phyloP scores from a whole-genome alignment of 2,888 invertebrate genomes.

The Disparrhopalites patrizii region DNA sequence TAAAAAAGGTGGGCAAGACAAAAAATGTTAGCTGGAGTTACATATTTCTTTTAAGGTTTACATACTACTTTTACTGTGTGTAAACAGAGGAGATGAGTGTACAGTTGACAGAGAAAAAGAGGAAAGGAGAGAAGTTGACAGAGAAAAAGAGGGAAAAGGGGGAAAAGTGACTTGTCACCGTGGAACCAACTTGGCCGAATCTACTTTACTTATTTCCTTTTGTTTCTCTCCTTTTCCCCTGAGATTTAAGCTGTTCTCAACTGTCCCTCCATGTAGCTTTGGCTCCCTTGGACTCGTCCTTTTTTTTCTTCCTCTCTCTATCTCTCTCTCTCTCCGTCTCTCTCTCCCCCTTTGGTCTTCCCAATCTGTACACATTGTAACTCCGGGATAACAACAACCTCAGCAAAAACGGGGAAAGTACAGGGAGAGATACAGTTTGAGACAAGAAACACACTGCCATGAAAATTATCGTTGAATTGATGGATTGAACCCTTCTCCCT shows the following conservation, averaged over 20 bases:
- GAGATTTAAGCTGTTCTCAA: conserved; percentile 15
- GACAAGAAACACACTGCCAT: conserved; percentile 8
- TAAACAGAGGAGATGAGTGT: no score
- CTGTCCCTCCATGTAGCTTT: no score
- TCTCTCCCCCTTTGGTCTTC: conserved; percentile 3
- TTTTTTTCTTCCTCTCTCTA: no score
- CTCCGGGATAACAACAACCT: no score
- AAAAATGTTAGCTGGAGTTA: no score
- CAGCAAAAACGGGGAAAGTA: no score
- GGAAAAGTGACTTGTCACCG: conserved; percentile 23
- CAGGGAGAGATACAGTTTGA: no score
- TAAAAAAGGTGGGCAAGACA: no score
- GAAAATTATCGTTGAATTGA: conserved; percentile 23
- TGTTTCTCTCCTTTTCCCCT: conserved; percentile 18
- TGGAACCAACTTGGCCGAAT: conserved; percentile 20
- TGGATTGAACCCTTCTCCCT: conserved; percentile 10
- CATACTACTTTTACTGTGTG: no score
- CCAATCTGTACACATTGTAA: conserved; percentile 11
- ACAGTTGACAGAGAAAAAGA: background rate
- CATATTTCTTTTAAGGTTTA: no score
- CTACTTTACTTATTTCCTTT: conserved; percentile 26
- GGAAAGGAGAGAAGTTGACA: background rate
- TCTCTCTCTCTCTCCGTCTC: no score
- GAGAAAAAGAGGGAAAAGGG: conserved; percentile 3
- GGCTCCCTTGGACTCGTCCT: conserved; percentile 4